These are phyloP conservation scores for Megalonaias nervosa DNA, from an alignment of 1,140 invertebrate species.

Conservation along the genomic window DNA sequence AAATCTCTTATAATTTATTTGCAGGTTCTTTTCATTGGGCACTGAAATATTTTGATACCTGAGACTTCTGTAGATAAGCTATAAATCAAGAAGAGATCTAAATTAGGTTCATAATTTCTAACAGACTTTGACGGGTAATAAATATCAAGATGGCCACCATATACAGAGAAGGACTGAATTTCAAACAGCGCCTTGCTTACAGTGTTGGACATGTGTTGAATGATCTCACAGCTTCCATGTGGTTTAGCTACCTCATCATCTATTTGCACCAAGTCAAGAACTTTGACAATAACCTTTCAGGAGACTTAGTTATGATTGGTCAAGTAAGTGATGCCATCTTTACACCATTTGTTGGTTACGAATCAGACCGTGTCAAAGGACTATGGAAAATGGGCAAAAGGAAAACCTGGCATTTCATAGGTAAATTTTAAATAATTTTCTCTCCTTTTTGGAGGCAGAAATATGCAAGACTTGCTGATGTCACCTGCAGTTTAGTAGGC, in stretches of 20 bases:
- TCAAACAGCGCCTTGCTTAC: constrained; percentile 73
- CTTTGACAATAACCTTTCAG: constrained; percentile 83
- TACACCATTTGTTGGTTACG: constrained; percentile 91
- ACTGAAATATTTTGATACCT: too few relatives aligned
- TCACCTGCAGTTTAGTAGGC: too few relatives aligned
- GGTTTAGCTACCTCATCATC: constrained; percentile 97
- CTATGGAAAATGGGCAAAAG: constrained; percentile 84
- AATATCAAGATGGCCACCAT: too few relatives aligned
- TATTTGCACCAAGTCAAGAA: constrained; percentile 88
- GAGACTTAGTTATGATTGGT: constrained; percentile 71
- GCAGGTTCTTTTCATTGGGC: too few relatives aligned
- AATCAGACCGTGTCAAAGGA: constrained; percentile 84
- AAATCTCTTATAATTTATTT: too few relatives aligned
- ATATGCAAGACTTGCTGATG: too few relatives aligned
- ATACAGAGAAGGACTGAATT: too few relatives aligned
- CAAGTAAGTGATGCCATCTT: constrained; percentile 88
- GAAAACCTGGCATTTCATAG: constrained; percentile 94
- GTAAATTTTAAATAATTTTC: constrained; percentile 72
- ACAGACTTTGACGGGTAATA: too few relatives aligned
- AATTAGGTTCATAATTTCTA: too few relatives aligned
- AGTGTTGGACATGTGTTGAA: constrained; percentile 92
- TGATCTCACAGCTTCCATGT: constrained; percentile 96
- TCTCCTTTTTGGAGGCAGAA: too few relatives aligned
- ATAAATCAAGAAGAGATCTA: too few relatives aligned
- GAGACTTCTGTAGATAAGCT: too few relatives aligned